These are phyloP conservation scores for Plotosus lineatus DNA, from an alignment of 2,113 vertebrate genomes.

Conservation along the genomic window DNA sequence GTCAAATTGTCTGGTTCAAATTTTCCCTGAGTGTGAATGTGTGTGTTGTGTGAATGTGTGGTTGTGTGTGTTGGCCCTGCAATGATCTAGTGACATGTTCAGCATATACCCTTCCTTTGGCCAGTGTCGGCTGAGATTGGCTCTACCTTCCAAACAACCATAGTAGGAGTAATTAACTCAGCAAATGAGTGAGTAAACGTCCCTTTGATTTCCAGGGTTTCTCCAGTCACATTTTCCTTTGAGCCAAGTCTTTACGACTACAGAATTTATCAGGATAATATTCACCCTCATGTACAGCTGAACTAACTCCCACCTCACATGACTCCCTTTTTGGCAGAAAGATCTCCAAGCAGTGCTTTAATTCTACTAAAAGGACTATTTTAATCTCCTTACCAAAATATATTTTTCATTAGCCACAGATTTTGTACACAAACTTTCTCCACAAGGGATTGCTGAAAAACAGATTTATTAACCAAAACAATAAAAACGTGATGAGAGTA, in stretches of 20 bases:
- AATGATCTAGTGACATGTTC: too few species aligned
- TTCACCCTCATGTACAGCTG: not conserved
- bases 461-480: not conserved
- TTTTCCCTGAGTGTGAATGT: too few species aligned
- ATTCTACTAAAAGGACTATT: constrained; percentile 71
- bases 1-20: too few species aligned
- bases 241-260: not conserved
- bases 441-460: not conserved
- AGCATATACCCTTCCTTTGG: too few species aligned
- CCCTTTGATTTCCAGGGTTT: not conserved
- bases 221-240: not conserved
- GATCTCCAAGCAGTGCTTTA: constrained; percentile 44
- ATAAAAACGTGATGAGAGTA: not conserved
- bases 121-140: too few species aligned
- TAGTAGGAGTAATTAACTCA: too few species aligned
- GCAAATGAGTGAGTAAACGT: too few species aligned
- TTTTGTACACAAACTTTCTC: not conserved
- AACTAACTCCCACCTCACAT: constrained; percentile 59
- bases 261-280: not conserved
- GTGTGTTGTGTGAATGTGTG: too few species aligned
- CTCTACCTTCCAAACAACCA: too few species aligned
- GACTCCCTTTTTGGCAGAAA: constrained; percentile 49
- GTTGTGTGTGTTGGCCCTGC: too few species aligned
- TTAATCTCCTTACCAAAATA: constrained; percentile 67
- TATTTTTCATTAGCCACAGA: constrained; percentile 33